phyloP scores from a whole-genome alignment of 1,140 invertebrate species.

The Trypoxylus dichotomus region DNA sequence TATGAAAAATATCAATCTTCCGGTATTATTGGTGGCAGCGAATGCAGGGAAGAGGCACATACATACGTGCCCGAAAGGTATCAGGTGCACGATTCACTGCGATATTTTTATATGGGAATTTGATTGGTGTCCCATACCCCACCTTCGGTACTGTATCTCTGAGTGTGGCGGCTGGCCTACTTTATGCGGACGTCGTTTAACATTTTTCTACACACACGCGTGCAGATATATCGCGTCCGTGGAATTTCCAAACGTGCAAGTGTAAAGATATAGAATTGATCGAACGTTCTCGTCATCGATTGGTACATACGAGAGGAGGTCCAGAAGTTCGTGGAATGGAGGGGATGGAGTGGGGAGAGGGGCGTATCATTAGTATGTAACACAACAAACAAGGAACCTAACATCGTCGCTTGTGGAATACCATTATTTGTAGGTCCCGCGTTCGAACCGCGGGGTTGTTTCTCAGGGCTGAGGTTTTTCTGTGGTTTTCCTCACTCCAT shows the following conservation, averaged over 20 bases:
- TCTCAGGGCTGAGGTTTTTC: no score
- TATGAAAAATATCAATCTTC: slow-evolving; percentile 19
- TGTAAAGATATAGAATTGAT: slow-evolving; percentile 6
- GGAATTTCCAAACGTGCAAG: neutral
- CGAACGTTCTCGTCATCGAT: neutral
- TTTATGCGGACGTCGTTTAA: neutral
- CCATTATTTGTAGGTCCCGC: no score
- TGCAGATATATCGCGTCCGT: neutral
- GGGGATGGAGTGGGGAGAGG: no score
- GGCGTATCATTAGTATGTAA: no score
- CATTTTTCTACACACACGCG: neutral
- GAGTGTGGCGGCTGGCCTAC: neutral
- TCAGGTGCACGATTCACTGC: slow-evolving; percentile 15
- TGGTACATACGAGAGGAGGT: no score
- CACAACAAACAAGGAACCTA: no score
- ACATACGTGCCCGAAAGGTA: slow-evolving; percentile 4
- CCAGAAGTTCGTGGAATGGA: no score
- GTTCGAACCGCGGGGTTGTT: no score
- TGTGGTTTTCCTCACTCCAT: no score
- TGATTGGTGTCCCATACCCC: neutral
- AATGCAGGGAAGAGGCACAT: neutral
- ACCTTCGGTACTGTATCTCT: neutral
- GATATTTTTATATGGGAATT: slow-evolving; percentile 21
- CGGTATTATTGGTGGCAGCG: neutral
- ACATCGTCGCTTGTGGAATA: no score